These are phyloP conservation scores for Tetanocera ferruginea DNA, from an alignment of 2,888 invertebrate species.

Conservation along the genomic window DNA sequence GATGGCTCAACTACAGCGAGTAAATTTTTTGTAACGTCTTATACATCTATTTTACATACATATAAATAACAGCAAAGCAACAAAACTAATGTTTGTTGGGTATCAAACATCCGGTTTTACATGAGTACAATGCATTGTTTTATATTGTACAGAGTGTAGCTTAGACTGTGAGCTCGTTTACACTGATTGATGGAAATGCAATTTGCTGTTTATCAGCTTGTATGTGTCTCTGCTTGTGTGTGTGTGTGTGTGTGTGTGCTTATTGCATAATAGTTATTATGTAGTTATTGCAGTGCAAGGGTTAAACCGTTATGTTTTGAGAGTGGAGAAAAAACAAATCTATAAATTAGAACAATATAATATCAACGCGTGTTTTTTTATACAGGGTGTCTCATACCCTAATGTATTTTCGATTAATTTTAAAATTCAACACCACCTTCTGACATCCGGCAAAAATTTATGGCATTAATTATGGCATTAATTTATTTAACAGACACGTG, in stretches of 20 bases:
- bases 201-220: constrained; percentile 21
- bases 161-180: background rate
- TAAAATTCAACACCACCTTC: too few species aligned
- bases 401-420: too few species aligned
- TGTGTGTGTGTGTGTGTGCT: constrained; percentile 14
- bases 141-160: background rate
- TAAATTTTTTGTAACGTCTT: background rate
- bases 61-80: background rate
- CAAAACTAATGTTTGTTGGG: constrained; percentile 11
- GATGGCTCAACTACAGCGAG: background rate
- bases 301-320: too few species aligned
- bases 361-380: too few species aligned
- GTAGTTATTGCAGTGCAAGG: too few species aligned
- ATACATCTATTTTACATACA: background rate
- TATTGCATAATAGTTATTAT: constrained; percentile 13
- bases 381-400: too few species aligned
- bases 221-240: constrained; percentile 16
- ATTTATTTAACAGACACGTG: too few species aligned
- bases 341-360: too few species aligned
- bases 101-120: constrained; percentile 13
- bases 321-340: too few species aligned
- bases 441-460: too few species aligned
- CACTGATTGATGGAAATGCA: background rate
- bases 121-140: background rate
- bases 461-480: too few species aligned